Conservation (phyloP, 2,113 vertebrate species). For the Pardalotus punctatus region DNA sequence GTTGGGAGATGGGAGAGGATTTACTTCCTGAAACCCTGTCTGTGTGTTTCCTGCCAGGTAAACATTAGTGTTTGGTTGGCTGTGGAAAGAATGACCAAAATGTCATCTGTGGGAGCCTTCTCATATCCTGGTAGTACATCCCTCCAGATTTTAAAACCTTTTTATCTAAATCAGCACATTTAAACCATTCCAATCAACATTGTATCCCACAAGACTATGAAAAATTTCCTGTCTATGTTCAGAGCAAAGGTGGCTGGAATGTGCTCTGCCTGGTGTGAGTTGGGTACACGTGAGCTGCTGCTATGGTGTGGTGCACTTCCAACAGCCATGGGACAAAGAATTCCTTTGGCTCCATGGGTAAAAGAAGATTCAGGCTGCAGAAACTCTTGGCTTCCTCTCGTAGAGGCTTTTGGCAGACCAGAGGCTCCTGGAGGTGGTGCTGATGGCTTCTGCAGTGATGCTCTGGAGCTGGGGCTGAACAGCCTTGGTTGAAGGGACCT, state of each 20-base stretch:
- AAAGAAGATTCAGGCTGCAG: slow-evolving; percentile 6
- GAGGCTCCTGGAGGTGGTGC: not conserved
- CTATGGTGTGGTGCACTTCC: not conserved
- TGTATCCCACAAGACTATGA: not conserved
- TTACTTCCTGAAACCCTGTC: not conserved
- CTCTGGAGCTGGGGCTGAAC: not conserved
- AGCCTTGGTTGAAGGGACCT: not conserved
- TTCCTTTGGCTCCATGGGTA: not conserved
- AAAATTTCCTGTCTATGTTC: not conserved
- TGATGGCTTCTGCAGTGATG: slow-evolving; percentile 10
- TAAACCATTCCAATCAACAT: not conserved
- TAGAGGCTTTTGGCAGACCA: slow-evolving; percentile 13
- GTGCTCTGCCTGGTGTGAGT: not conserved
- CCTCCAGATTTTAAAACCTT: not conserved
- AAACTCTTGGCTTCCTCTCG: slow-evolving; percentile 24
- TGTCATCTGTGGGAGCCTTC: not conserved
- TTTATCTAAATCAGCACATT: not conserved
- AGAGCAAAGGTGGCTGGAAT: not conserved
- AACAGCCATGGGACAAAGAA: not conserved
- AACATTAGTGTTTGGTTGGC: not conserved
- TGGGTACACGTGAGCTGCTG: not conserved
- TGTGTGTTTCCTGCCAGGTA: not conserved
- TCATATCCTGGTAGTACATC: not conserved
- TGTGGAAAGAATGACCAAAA: not conserved
- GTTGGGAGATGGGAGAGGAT: not conserved